Conservation (phyloP, 2,113 vertebrate genomes). For the Dasypus novemcinctus region DNA sequence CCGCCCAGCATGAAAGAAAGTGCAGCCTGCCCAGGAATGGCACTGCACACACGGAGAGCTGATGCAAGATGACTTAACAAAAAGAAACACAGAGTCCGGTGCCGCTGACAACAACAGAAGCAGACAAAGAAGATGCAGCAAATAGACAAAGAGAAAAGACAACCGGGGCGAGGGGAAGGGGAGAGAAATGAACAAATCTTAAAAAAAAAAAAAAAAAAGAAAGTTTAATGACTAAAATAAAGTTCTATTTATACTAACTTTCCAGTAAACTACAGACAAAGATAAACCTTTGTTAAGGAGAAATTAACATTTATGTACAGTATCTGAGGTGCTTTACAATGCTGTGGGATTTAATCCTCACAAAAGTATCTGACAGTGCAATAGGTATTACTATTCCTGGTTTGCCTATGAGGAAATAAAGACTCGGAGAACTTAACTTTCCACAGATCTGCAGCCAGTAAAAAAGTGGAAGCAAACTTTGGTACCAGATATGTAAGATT, state of each 20-base stretch:
- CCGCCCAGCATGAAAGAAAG: too few species aligned
- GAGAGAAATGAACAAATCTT: too few species aligned
- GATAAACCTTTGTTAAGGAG: not conserved
- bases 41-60: too few species aligned
- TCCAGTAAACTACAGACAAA: not conserved
- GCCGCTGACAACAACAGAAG: too few species aligned
- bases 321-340: not conserved
- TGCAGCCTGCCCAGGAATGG: too few species aligned
- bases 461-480: not conserved
- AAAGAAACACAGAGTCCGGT: too few species aligned
- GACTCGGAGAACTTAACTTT: not conserved
- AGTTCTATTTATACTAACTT: not conserved
- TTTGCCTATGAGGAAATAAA: not conserved
- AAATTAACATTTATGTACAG: not conserved
- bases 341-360: not conserved
- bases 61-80: too few species aligned
- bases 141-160: too few species aligned
- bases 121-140: too few species aligned
- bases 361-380: not conserved
- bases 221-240: not conserved
- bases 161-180: too few species aligned
- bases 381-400: not conserved
- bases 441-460: not conserved
- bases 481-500: not conserved
- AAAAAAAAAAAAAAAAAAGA: slow-evolving; percentile 24